These are phyloP conservation scores for Orussus abietinus DNA, from an alignment of 1,140 invertebrate genomes.

Conservation along the genomic window DNA sequence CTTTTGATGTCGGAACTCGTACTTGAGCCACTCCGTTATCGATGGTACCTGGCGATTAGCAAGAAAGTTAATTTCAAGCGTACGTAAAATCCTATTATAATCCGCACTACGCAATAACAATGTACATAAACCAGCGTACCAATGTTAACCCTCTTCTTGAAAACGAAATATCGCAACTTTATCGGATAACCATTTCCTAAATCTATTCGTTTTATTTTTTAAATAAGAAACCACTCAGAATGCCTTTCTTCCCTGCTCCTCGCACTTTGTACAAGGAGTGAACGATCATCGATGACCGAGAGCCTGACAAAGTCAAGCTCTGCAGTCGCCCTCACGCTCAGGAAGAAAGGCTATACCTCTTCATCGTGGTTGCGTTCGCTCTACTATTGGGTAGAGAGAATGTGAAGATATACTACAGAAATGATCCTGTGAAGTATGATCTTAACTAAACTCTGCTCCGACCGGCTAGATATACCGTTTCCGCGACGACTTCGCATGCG, in stretches of 20 bases:
- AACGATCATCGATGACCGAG: constrained; percentile 54
- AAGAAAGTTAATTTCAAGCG: too few species aligned
- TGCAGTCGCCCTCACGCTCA: constrained; percentile 52
- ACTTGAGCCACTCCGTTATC: constrained; percentile 62
- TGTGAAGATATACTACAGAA: constrained; percentile 54
- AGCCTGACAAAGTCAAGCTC: constrained; percentile 13
- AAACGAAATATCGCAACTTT: too few species aligned
- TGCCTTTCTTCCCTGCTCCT: constrained; percentile 35
- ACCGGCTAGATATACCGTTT: neutral
- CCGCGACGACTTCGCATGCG: neutral
- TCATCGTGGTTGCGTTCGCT: constrained; percentile 53
- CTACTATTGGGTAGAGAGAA: constrained; percentile 39
- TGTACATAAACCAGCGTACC: too few species aligned
- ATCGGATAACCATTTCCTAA: too few species aligned
- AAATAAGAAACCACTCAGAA: constrained; percentile 48
- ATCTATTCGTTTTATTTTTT: constrained; percentile 16
- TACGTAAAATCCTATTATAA: too few species aligned
- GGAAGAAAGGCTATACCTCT: constrained; percentile 40
- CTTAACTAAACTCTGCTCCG: constrained; percentile 22
- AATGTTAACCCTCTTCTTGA: too few species aligned
- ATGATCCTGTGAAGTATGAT: constrained; percentile 58
- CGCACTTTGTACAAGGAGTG: constrained; percentile 28
- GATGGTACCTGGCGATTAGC: constrained; percentile 52
- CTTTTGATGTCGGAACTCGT: constrained; percentile 59
- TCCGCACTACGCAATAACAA: too few species aligned